Percentiles rank a stretch among this genome's conserved stretches.
These are phyloP conservation scores for Heliconius hortense DNA, from an alignment of 2,888 invertebrate genomes.

Conservation along the genomic window DNA sequence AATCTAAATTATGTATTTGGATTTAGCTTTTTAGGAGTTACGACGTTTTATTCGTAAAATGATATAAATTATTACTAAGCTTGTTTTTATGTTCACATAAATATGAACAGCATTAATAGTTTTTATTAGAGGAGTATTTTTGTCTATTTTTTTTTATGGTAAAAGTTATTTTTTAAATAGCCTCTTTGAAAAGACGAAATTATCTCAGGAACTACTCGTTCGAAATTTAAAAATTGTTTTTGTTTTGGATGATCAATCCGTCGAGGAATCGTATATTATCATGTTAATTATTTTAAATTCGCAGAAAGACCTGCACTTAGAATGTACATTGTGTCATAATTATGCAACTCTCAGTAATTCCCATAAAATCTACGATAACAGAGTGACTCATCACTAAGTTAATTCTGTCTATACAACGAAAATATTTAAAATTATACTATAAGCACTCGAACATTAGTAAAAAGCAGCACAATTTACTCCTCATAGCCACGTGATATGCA, in stretches of 20 bases:
- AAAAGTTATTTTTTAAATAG: too few relatives aligned
- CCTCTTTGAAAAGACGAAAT: too few relatives aligned
- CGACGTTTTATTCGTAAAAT: constrained; percentile 1
- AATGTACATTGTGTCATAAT: too few relatives aligned
- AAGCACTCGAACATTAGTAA: background rate
- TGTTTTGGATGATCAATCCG: too few relatives aligned
- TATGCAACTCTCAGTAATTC: background rate
- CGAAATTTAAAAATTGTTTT: too few relatives aligned
- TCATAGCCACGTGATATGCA: background rate
- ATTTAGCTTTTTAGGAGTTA: constrained; percentile 10
- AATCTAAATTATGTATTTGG: constrained; percentile 31
- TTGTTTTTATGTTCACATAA: background rate
- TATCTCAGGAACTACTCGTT: too few relatives aligned
- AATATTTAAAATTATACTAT: background rate
- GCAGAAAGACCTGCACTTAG: too few relatives aligned
- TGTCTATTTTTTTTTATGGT: too few relatives aligned
- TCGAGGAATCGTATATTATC: too few relatives aligned
- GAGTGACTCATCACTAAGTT: background rate
- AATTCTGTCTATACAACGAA: background rate
- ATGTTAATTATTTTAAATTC: too few relatives aligned
- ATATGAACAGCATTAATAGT: background rate
- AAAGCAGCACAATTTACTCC: background rate
- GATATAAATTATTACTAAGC: background rate
- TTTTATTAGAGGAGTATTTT: background rate
- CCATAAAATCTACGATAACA: background rate